Evolutionary conservation across 37 sponge, comb jelly and placozoan genomes (phyloP).

Genomic region (Eunapius fragilis): DNA sequence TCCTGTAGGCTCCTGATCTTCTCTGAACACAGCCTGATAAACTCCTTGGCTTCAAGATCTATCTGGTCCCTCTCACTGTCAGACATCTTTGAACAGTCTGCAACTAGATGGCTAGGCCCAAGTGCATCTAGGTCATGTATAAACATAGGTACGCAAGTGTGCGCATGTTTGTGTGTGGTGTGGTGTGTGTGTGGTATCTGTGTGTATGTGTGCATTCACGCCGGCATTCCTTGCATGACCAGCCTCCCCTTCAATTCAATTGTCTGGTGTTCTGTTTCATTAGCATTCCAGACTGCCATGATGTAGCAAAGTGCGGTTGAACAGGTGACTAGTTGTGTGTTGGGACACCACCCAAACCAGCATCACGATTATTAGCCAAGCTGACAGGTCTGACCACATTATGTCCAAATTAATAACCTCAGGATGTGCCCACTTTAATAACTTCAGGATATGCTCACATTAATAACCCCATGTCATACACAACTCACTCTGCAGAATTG

Average conservation of each 20-base stretch:
- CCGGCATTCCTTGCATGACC: background rate
- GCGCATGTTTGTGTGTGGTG: background rate
- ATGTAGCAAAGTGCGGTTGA: too few relatives aligned
- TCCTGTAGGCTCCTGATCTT: constrained; percentile 35
- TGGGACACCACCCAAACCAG: too few relatives aligned
- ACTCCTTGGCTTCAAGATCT: constrained; percentile 68
- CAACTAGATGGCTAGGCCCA: constrained; percentile 25
- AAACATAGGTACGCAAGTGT: background rate
- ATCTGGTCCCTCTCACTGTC: constrained; percentile 79
- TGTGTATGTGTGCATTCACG: background rate
- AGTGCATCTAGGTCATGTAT: background rate
- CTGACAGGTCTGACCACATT: too few relatives aligned
- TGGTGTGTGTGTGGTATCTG: background rate
- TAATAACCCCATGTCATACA: background rate
- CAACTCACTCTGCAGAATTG: constrained; percentile 58
- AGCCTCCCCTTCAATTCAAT: too few relatives aligned
- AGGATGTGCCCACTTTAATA: too few relatives aligned
- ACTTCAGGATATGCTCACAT: too few relatives aligned
- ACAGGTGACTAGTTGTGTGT: too few relatives aligned
- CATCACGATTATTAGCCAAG: too few relatives aligned
- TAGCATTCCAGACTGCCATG: too few relatives aligned
- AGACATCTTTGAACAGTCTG: constrained; percentile 26
- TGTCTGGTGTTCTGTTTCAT: too few relatives aligned
- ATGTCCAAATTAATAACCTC: too few relatives aligned
- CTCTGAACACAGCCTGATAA: constrained; percentile 60